A percentile compares a stretch with the other conserved stretches of the same genome.
Conservation (phyloP, 2,888 invertebrate genomes). For the Brenthis hecate region DNA sequence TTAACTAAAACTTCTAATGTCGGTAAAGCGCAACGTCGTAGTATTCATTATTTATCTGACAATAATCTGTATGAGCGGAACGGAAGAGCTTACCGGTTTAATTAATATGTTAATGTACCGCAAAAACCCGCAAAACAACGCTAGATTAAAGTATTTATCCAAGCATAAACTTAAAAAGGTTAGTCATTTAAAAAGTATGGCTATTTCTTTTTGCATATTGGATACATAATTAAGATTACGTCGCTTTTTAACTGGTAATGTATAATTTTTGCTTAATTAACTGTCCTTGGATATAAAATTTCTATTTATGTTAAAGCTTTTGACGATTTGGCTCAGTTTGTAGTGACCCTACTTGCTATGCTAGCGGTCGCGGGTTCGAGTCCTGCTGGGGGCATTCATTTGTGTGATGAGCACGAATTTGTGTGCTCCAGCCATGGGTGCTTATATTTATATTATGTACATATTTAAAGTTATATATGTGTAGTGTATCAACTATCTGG, state of each 20-base stretch:
- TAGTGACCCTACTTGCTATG: too few species aligned
- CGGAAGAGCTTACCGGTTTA: conserved; percentile 42
- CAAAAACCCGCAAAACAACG: conserved; percentile 41
- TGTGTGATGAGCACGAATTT: too few species aligned
- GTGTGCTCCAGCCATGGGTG: too few species aligned
- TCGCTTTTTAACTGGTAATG: neutral
- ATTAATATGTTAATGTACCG: conserved; percentile 46
- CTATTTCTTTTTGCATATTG: neutral
- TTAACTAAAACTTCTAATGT: neutral
- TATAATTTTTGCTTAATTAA: neutral
- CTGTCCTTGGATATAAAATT: too few species aligned
- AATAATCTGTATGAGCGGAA: conserved; percentile 34
- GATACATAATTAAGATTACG: neutral
- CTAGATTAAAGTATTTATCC: conserved; percentile 49
- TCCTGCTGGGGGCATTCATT: too few species aligned
- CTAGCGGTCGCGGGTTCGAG: too few species aligned
- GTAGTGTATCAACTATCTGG: too few species aligned
- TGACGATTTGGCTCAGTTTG: too few species aligned
- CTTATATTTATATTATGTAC: too few species aligned
- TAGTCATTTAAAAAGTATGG: conserved; percentile 20
- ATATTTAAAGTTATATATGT: too few species aligned
- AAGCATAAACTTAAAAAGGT: conserved; percentile 47
- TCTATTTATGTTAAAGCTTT: too few species aligned
- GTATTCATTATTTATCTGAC: conserved; percentile 20
- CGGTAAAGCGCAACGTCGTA: conserved; percentile 6